Base-by-base conservation (phyloP, 2,888 invertebrate species). In the Ernsta delagoae region DNA sequence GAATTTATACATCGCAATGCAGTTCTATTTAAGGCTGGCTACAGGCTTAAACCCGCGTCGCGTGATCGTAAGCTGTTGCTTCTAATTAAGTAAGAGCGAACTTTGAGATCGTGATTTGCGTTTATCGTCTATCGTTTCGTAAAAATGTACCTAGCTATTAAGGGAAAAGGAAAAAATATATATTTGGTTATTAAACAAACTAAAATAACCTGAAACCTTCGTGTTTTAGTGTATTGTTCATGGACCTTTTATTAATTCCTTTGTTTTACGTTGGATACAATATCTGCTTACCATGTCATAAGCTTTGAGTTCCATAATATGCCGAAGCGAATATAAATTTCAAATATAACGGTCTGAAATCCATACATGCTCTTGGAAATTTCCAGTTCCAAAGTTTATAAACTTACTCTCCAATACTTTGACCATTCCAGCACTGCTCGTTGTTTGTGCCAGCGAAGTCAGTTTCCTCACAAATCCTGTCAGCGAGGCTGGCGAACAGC, bases 371-470 rank as follows among this genome's bases (percentile, higher is more conserved):
- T 31, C 31, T 31, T 31, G 4, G 31, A 31, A 31, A 31, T 31
- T 31, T 31, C 31, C 4, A 31, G 31, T 31, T 31, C 31, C 31
- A 4, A 31, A 31, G 31, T 31, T 3, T n/a, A 8, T 50, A 16
- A 77, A 96, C 96, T 96, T 82, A 97, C 97, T 96, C 96, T 87
- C 96, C 96, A 76, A 96, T 93, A 72, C 95, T 87, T 75, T 96
- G 95, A 61, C 97, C 97, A 81, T 97, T 97, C 97, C 97, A 98
- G 86, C 98, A 98, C 73, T 94, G 94, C 53, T 95, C 94, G 71
- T 96, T 95, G 75, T 95, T 95, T 50, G 94, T 94, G 41, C 94
- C 94, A 60, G 96, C 95, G 74, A 96, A 95, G 76, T 95, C 95
- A 0, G 95, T 95, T 75, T 97, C 96, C 74, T 96, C 95, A 88